phyloP scores from a whole-genome alignment of 2,797 vertebrate genomes.

The Phylloscopus collybita region DNA sequence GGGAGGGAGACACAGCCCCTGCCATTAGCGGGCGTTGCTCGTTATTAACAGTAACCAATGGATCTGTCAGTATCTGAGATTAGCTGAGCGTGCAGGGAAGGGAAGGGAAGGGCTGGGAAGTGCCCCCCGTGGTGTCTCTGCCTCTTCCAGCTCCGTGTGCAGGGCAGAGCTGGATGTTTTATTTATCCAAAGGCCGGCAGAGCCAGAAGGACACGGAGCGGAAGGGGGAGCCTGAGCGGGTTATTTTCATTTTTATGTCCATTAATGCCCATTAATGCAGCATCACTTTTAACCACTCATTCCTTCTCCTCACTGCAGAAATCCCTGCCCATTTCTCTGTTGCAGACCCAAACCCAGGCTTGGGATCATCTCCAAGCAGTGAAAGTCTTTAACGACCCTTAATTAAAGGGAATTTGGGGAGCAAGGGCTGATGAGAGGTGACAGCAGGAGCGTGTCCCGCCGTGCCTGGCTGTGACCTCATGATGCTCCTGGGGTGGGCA shows the following conservation, averaged over 20 bases:
- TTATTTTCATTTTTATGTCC: neutral
- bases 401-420: conserved; percentile 72
- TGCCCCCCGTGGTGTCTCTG: neutral
- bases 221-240: neutral
- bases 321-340: neutral
- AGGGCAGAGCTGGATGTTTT: conserved; percentile 14
- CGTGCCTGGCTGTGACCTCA: conserved; percentile 52
- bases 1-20: neutral
- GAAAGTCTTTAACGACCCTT: conserved; percentile 56
- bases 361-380: neutral
- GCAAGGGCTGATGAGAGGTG: conserved; percentile 47
- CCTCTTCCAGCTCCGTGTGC: neutral
- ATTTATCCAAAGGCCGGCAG: conserved; percentile 22
- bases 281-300: neutral
- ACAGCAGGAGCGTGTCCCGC: conserved; percentile 62
- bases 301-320: neutral
- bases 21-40: neutral
- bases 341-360: neutral
- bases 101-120: neutral
- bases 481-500: neutral
- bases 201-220: neutral
- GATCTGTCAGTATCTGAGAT: neutral
- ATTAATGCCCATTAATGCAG: neutral
- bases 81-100: neutral
- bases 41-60: neutral